Percentiles rank a stretch among this genome's conserved stretches.
phyloP scores from a whole-genome alignment of 1,140 invertebrate genomes.

The Drosophila carrolli region DNA sequence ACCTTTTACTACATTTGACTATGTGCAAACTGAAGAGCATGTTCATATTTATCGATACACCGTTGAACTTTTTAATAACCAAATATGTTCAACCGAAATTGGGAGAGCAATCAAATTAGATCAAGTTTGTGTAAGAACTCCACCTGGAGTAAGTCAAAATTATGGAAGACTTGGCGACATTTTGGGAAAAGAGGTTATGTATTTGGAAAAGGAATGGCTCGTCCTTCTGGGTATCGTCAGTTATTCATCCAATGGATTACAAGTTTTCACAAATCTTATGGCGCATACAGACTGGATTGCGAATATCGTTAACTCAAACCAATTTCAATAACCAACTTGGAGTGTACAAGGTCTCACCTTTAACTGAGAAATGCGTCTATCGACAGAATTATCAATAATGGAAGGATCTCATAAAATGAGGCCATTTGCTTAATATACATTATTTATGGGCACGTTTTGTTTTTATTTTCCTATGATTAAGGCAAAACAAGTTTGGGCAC shows the following conservation, averaged over 20 bases:
- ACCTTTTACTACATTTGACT: not conserved
- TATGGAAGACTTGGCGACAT: not conserved
- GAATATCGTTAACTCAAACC: not conserved
- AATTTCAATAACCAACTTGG: not conserved
- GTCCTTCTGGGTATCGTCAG: slow-evolving; percentile 11
- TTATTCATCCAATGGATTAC: not conserved
- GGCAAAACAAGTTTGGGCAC: no score
- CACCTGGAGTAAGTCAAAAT: not conserved
- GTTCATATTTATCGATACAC: not conserved
- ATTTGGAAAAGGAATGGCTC: not conserved
- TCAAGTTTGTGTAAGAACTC: not conserved
- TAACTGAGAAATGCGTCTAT: no score
- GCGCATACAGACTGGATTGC: slow-evolving; percentile 5
- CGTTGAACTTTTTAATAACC: not conserved
- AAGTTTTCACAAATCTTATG: slow-evolving; percentile 11
- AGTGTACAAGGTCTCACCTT: no score
- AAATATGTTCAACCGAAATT: not conserved
- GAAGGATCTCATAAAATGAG: no score
- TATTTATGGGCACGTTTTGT: no score
- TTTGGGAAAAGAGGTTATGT: not conserved
- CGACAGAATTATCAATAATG: no score
- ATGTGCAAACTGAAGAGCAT: not conserved
- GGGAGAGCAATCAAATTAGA: not conserved
- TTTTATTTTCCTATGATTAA: no score
- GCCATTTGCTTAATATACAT: no score